Evolutionary conservation across 2,888 invertebrate species (phyloP), one percentile per base, ranked within the genome.

Genomic region (Helobdella robusta): DNA sequence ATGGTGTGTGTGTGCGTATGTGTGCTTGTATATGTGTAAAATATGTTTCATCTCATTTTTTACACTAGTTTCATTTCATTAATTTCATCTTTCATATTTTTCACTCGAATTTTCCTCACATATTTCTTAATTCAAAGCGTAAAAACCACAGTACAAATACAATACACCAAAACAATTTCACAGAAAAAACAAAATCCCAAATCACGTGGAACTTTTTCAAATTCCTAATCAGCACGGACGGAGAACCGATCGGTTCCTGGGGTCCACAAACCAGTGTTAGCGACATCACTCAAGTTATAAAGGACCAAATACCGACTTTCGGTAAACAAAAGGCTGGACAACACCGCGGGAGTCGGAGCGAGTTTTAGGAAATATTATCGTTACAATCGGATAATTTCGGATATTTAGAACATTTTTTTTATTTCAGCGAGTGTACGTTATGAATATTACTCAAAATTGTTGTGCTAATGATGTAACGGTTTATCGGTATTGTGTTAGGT

Each of bases 141-240:
- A 8, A 23, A 56, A 56, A 15, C 18, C n/a, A 56, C 32, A 28
- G 8, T 56, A 20, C 18, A 50, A 20, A 20, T 20, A 8, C 20
- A 50, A 15, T 50, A 15, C 8, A 50, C 20, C 15, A 50, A 50
- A 20, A 50, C 23, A 6, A 11, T 11, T 58, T 58, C n/a, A 28
- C 5, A 8, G 15, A 8, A 18, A 28, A 23, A n/a, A 59, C n/a
- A 28, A 5, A 59, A 2, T 32, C n/a, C 5, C 34, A 3, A 59
- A n/a, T 23, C 4, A 18, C 25, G 46, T 83, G 83, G 83, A 83
- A 83, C 70, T 83, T 83, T 73, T 82, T 81, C 78, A 83, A 83
- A 71, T 83, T 83, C 72, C 72, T 83, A 40, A 77, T 82, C 2
- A 75, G 79, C 71, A 73, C 75, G 46, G 73, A 79, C 54, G 83